These are phyloP conservation scores for Tragelaphus eurycerus DNA, from an alignment of 2,797 vertebrate genomes.

Conservation along the genomic window DNA sequence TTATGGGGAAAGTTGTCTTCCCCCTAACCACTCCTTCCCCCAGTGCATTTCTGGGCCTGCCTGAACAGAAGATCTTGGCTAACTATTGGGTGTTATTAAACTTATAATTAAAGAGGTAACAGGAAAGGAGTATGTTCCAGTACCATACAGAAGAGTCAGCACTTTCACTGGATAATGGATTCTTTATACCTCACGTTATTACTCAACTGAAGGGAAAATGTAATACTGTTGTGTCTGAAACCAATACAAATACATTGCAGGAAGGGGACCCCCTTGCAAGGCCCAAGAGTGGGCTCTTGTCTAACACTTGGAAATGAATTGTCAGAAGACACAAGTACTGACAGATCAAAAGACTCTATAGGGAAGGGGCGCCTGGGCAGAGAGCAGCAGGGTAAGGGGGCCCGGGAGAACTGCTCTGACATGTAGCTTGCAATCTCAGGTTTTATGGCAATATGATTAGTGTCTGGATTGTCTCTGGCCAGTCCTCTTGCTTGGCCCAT, in stretches of 20 bases:
- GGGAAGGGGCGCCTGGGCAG: background rate
- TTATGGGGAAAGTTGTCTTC: background rate
- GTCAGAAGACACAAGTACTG: background rate
- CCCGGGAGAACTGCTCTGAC: background rate
- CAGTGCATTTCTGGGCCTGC: slow-evolving; percentile 48
- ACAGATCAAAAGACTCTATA: background rate
- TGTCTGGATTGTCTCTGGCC: background rate
- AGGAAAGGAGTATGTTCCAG: background rate
- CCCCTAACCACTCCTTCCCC: too few relatives aligned
- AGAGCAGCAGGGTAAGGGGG: background rate
- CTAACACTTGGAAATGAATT: background rate
- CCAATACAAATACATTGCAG: background rate
- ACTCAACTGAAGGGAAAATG: background rate
- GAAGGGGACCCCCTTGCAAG: background rate
- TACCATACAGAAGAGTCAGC: slow-evolving; percentile 48
- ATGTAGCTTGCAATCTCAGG: background rate
- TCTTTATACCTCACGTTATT: slow-evolving; percentile 34
- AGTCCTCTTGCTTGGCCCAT: background rate
- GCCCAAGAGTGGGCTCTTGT: background rate
- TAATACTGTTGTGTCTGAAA: background rate
- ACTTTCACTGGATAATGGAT: background rate
- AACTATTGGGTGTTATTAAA: slow-evolving; percentile 24
- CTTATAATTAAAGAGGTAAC: slow-evolving; percentile 53
- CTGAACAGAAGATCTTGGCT: slow-evolving; percentile 51
- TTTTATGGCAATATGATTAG: background rate